Percentiles rank a stretch among this genome's conserved stretches.
Conservation (phyloP, 2,888 invertebrate species). For the Philhelius pedissequus region DNA sequence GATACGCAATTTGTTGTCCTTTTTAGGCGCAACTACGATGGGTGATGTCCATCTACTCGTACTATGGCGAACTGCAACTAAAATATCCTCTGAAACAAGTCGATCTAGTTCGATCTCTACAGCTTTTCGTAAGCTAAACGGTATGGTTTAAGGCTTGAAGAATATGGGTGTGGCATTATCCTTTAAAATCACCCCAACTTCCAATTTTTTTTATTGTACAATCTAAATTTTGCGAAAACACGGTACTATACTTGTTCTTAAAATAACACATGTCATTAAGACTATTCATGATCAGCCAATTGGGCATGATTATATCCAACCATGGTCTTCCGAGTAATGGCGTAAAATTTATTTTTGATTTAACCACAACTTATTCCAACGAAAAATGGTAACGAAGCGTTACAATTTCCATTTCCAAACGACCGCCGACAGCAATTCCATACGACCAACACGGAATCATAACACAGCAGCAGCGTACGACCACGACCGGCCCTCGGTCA, state of each 20-base stretch:
- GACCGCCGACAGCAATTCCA: too few relatives aligned
- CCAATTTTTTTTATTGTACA: neutral
- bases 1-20: neutral
- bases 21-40: neutral
- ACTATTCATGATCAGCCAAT: neutral
- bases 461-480: too few relatives aligned
- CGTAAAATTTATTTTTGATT: neutral
- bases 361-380: neutral
- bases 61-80: neutral
- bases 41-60: neutral
- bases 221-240: neutral
- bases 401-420: too few relatives aligned
- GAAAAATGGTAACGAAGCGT: too few relatives aligned
- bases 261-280: constrained; percentile 6
- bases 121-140: neutral
- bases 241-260: neutral
- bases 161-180: constrained; percentile 8
- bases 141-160: constrained; percentile 7
- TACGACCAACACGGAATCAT: too few relatives aligned
- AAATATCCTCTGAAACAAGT: neutral
- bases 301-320: neutral
- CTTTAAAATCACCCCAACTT: neutral
- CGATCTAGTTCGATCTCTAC: neutral
- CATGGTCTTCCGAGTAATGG: neutral
- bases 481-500: too few relatives aligned